Evolutionary conservation across 2,888 invertebrate species (phyloP), one percentile per base, ranked within the genome.

Genomic region (Drosophila demipolita): DNA sequence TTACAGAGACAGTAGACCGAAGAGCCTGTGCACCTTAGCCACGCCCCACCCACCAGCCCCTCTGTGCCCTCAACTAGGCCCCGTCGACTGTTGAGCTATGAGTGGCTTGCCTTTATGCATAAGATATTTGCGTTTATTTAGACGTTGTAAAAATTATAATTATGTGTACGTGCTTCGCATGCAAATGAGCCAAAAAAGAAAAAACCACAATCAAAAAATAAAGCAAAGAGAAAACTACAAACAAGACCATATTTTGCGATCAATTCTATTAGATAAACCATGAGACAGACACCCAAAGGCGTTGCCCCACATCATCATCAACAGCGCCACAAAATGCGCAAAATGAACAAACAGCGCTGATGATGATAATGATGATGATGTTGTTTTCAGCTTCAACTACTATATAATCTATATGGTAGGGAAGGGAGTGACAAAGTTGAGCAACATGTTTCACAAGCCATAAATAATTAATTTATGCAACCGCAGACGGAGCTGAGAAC

Each of bases 81-180:
- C 36, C 11, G 7, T n/a, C 26, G 55, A 53, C 65, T 32, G 63
- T 63, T 60, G 50, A 38, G 76, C 74, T 57, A 42, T 55, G 63
- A 66, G 64, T 67, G 66, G 67, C 50, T 74, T 73, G 87, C 80
- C 69, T 74, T 71, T 82, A 53, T 72, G 85, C 85, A 89, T 89
- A 82, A 78, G 80, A 84, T 73, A 89, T 86, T 87, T 87, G 87
- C 82, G 80, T 84, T 85, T 89, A 84, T 79, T 85, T 87, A 87
- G 90, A 88, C 89, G 80, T 88, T 87, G 87, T 87, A 87, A 87
- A 87, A 89, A 87, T 90, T 90, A 90, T 87, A 87, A 87, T 87
- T 87, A 87, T 86, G 89, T 82, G 84, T 78, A 78, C 87, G 87
- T 87, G 87, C 75, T 59, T 54, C 49, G 61, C 82, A 83, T 90